Evolutionary conservation across 1,140 invertebrate genomes (phyloP).

Genomic region (Pollicipes pollicipes): DNA sequence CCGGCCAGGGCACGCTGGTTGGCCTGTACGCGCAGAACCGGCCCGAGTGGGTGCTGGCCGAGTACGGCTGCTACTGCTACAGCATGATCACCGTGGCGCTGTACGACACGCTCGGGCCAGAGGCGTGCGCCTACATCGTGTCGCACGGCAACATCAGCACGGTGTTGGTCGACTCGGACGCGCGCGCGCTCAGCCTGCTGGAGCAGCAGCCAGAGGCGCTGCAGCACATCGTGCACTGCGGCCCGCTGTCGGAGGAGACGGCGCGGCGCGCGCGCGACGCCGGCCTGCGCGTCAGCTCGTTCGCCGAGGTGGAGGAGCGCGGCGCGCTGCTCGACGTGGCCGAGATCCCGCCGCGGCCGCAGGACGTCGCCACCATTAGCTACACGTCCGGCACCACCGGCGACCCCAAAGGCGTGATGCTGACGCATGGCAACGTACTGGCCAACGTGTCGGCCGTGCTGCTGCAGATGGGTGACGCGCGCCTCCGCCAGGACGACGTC

Average conservation of each 20-base stretch:
- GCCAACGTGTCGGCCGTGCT: constrained; percentile 33
- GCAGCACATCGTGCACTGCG: background rate
- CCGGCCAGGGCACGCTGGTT: background rate
- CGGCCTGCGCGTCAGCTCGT: background rate
- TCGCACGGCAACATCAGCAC: constrained; percentile 24
- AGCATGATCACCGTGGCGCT: constrained; percentile 16
- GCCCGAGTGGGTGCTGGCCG: background rate
- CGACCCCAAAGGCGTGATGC: constrained; percentile 64
- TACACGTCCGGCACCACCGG: constrained; percentile 67
- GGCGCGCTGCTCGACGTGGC: background rate
- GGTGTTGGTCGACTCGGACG: constrained; percentile 25
- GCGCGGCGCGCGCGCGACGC: background rate
- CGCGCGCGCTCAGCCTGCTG: background rate
- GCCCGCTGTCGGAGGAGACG: background rate
- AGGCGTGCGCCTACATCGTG: constrained; percentile 17
- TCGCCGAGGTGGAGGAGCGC: background rate
- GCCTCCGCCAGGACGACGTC: constrained; percentile 34
- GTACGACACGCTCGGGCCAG: constrained; percentile 18
- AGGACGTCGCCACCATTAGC: constrained; percentile 24
- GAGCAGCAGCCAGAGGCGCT: background rate
- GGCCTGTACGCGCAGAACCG: constrained; percentile 3
- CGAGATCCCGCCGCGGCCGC: background rate
- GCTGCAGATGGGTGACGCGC: constrained; percentile 16
- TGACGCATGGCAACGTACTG: constrained; percentile 54
- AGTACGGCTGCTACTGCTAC: background rate